Evolutionary conservation across 1,140 invertebrate species (phyloP), one percentile per base, ranked within the genome.

Genomic region (Armadillidium nasatum): DNA sequence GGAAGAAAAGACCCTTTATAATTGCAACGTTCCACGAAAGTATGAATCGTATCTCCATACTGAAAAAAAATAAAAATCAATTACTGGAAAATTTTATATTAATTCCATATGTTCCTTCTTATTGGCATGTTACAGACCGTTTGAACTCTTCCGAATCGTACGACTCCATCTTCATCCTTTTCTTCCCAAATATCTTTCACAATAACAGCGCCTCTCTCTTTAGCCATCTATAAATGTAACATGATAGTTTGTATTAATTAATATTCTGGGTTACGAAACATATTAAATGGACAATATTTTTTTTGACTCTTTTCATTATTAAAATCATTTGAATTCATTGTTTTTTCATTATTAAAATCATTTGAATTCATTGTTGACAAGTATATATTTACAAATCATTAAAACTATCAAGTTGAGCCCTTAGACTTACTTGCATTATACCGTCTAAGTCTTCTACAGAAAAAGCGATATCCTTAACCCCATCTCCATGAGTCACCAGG

Each of bases 41-140:
- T 99, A 83, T 99, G 97, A 0, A 93, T 92, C 13, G 96, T 98
- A 83, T 99, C 96, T 0, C 96, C 97, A 84, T 97, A 99, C 94
- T 96, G 83, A 71, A 86, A 88, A 77, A 82, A 80, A 79, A 79
- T 33, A 33, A 33, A 33, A 3, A 33, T 33, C 6, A 33, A 33
- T 33, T 33, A 3, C 2, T 33, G n/a, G 33, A 33, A 33, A 33
- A 33, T 33, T 33, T 33, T 33, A 33, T n/a, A n/a, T n/a, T n/a
- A n/a, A 33, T 6, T 33, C 33, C 1, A 33, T 33, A 33, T 33
- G 33, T 33, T 33, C 33, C 71, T 72, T n/a, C n/a, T n/a, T n/a
- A 6, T 72, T 4, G 22, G 15, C 44, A 1, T 2, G 7, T 22
- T 69, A 70, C 66, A 50, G 45, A 95, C 94, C 69, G 97, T 99